phyloP scores from a whole-genome alignment of 2,113 vertebrate species.

The Ictalurus punctatus region DNA sequence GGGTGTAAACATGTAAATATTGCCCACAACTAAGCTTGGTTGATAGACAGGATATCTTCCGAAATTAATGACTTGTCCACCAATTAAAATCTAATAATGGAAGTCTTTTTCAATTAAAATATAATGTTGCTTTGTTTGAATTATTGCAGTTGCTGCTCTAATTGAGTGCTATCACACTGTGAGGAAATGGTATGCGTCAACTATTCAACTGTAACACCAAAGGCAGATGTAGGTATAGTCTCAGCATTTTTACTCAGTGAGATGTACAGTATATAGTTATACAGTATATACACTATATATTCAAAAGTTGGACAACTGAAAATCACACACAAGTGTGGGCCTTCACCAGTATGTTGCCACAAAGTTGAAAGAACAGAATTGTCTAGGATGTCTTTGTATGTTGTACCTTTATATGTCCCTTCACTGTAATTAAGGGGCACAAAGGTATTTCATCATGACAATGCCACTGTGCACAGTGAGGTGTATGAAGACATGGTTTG shows the following conservation, averaged over 20 bases:
- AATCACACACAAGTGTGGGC: background rate
- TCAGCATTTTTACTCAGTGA: background rate
- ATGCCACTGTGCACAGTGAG: background rate
- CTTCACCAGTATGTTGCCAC: background rate
- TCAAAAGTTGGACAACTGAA: background rate
- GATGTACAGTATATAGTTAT: background rate
- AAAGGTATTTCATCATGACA: background rate
- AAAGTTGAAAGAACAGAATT: background rate
- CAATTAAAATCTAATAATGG: conserved; percentile 45
- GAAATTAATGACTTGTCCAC: conserved; percentile 47
- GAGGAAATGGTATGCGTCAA: conserved; percentile 16
- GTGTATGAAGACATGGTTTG: background rate
- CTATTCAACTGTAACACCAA: background rate
- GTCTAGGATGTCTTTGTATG: background rate
- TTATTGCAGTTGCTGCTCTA: conserved; percentile 40
- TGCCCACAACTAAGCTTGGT: conserved; percentile 1
- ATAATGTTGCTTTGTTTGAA: conserved; percentile 46
- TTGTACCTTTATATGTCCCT: background rate
- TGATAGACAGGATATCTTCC: conserved; percentile 5
- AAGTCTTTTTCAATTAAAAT: conserved; percentile 49
- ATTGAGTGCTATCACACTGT: conserved; percentile 31
- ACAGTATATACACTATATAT: too few relatives aligned
- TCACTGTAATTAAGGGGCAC: background rate
- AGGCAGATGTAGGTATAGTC: background rate
- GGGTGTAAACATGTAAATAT: background rate